Evolutionary conservation across 2,888 invertebrate species (phyloP), one percentile per base, ranked within the genome.

Genomic region (Acronicta aceris): DNA sequence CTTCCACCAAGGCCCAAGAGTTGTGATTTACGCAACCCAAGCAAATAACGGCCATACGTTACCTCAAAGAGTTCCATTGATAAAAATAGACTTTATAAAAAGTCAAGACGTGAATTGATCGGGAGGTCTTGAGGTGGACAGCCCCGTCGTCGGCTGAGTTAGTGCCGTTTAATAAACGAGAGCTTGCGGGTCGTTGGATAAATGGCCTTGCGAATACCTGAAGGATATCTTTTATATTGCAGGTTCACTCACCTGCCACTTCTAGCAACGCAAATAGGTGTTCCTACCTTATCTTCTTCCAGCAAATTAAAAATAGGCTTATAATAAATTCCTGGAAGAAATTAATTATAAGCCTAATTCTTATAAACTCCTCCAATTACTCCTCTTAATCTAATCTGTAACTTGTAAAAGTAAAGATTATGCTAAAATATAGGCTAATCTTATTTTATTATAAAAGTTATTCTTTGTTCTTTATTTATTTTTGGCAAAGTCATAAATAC

Each of bases 151-250:
- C 59, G 52, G 64, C 68, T 78, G 70, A 81, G 67, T 74, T 67
- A 82, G 67, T 76, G 71, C 38, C 60, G 49, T 56, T 77, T 79
- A 82, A 82, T 81, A 74, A 81, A 66, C 61, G 40, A 8, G 52
- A 55, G 59, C 41, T 45, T 21, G 53, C 49, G 42, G 48, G 49
- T 48, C 52, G 27, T 38, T 30, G 55, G 74, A 74, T 59, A 68
- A 69, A 74, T 61, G 48, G 66, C 55, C 43, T 5, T 48, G 42
- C 61, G 79, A 72, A 69, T 71, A 51, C 40, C 42, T 69, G 71
- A 71, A 78, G 59, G 64, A 76, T 73, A 76, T 61, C 74, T 74
- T 71, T 68, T 77, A 75, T 75, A 82, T 76, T 78, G 67, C 74
- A 52, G 59, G 75, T 76, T 70, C 76, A 72, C 46, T 74, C 57